These are phyloP conservation scores for Thera britannica DNA, from an alignment of 2,888 invertebrate genomes.

Conservation along the genomic window DNA sequence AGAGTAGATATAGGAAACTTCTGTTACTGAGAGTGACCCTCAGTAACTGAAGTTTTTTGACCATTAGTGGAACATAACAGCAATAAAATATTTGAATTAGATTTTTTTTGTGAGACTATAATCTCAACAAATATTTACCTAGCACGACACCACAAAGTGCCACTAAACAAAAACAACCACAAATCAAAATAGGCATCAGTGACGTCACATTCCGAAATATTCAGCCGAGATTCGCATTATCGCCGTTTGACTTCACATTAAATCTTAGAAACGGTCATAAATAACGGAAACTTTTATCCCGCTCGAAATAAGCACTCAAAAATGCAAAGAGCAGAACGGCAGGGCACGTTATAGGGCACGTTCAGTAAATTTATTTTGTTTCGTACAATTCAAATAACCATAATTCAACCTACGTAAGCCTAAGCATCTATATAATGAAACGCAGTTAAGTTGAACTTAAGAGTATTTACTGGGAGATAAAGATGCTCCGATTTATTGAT, in stretches of 20 bases:
- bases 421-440: slow-evolving; percentile 82
- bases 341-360: slow-evolving; percentile 70
- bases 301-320: slow-evolving; percentile 85
- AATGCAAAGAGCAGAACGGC: slow-evolving; percentile 84
- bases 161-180: slow-evolving; percentile 38
- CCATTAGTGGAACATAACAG: too few relatives aligned
- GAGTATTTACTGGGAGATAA: slow-evolving; percentile 76
- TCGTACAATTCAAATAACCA: slow-evolving; percentile 85
- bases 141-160: slow-evolving; percentile 7
- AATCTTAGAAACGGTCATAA: slow-evolving; percentile 81
- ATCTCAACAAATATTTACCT: too few relatives aligned
- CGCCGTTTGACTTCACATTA: slow-evolving; percentile 84
- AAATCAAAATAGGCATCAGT: slow-evolving; percentile 42
- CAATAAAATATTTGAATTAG: too few relatives aligned
- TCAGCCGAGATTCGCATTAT: slow-evolving; percentile 77
- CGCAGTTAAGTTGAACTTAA: slow-evolving; percentile 76
- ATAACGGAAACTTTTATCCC: slow-evolving; percentile 84
- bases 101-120: too few relatives aligned
- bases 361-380: slow-evolving; percentile 85
- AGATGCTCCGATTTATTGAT: slow-evolving; percentile 83
- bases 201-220: slow-evolving; percentile 67
- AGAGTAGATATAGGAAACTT: too few relatives aligned
- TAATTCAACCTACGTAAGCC: slow-evolving; percentile 81
- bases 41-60: too few relatives aligned
- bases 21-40: too few relatives aligned